A percentile compares a stretch with the other conserved stretches of the same genome.
phyloP scores from a whole-genome alignment of 2,888 invertebrate species.

The Vanessa cardui region DNA sequence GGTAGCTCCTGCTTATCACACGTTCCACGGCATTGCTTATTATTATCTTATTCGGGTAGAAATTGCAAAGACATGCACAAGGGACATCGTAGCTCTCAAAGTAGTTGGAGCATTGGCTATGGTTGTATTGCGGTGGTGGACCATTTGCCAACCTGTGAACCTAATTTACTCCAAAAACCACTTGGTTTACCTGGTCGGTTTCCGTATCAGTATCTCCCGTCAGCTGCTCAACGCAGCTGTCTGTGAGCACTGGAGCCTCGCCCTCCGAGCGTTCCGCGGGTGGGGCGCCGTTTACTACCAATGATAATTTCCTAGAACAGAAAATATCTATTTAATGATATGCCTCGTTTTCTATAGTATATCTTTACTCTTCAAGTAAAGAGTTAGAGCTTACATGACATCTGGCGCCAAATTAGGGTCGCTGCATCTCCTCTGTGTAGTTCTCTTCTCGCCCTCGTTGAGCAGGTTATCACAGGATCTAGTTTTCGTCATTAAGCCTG shows the following conservation, averaged over 20 bases:
- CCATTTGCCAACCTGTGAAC: no score
- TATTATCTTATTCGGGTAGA: not conserved
- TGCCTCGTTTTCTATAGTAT: not conserved
- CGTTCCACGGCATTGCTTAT: no score
- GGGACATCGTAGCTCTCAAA: no score
- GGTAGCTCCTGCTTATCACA: no score
- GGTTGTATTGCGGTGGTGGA: no score
- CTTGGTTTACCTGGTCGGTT: slow-evolving; percentile 36
- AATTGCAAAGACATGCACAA: no score
- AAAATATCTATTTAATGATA: not conserved
- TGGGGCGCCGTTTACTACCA: slow-evolving; percentile 48
- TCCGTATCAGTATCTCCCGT: slow-evolving; percentile 44
- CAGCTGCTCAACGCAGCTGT: slow-evolving; percentile 71
- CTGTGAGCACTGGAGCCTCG: slow-evolving; percentile 57
- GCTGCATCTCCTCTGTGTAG: slow-evolving; percentile 88
- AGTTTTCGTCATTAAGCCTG: slow-evolving; percentile 89
- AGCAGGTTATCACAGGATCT: slow-evolving; percentile 93
- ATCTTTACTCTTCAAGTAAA: no score
- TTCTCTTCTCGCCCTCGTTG: slow-evolving; percentile 83
- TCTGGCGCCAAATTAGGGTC: slow-evolving; percentile 92
- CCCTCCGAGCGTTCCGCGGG: slow-evolving; percentile 44
- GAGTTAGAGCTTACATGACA: slow-evolving; percentile 79
- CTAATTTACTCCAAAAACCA: no score
- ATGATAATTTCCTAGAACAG: slow-evolving; percentile 65
- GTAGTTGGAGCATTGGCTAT: no score